A percentile compares a stretch with the other conserved stretches of the same genome.
phyloP scores from a whole-genome alignment of 2,888 invertebrate species.

The Pecten maximus region DNA sequence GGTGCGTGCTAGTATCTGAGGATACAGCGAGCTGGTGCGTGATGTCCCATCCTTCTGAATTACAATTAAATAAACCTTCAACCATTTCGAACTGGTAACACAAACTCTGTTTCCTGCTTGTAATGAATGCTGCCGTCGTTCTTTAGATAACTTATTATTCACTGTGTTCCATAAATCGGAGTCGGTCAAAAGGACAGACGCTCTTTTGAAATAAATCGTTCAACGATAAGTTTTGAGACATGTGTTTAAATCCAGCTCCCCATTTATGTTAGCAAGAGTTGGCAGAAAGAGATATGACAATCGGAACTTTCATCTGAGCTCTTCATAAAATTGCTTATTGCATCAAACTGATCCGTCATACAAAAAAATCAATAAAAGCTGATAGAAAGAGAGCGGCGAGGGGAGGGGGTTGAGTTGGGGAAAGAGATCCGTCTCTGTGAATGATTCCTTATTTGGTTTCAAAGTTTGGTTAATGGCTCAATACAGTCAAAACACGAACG shows the following conservation, averaged over 20 bases:
- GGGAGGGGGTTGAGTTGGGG: not conserved
- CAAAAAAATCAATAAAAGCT: not conserved
- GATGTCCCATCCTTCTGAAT: not conserved
- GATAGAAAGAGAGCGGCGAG: not conserved
- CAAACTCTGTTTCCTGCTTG: not conserved
- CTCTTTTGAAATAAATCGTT: not conserved
- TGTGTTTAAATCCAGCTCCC: not conserved
- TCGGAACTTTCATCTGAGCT: not conserved
- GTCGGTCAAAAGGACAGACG: not conserved
- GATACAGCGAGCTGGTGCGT: not conserved
- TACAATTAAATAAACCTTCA: not conserved
- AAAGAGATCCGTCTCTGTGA: not conserved
- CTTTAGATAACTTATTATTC: not conserved
- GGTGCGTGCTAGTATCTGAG: not conserved
- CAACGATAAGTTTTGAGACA: not conserved
- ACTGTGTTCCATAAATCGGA: not conserved
- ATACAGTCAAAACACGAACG: not conserved
- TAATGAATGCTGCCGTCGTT: not conserved
- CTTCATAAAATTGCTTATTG: not conserved
- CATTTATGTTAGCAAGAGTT: not conserved
- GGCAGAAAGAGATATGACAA: not conserved
- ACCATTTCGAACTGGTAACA: not conserved
- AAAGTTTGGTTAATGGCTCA: not conserved
- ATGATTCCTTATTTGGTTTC: not conserved
- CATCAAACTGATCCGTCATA: not conserved